Evolutionary conservation across 2,888 invertebrate genomes (phyloP), one percentile per base, ranked within the genome.

Genomic region (Metacarcinus magister): DNA sequence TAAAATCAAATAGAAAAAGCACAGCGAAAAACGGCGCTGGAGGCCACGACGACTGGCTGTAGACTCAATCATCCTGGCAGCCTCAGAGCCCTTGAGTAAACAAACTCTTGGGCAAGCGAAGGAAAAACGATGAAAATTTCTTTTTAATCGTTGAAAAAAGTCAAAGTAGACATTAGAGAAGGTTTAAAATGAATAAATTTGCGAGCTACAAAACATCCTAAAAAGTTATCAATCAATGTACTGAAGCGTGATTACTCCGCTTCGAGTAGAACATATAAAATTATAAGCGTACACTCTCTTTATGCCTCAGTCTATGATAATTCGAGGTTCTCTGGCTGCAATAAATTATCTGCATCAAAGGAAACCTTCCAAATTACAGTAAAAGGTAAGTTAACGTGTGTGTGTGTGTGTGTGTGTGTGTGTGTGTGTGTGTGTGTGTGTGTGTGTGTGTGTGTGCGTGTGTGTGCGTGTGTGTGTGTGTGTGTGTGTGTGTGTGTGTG

Each of bases 391-490:
- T 48, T 16, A 32, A 19, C 32, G 54, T 28, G 92, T 92, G 91
- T 48, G 92, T 92, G 92, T 48, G 44, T 44, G 19, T 43, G 91
- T 91, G 91, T 46, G 46, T 43, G 44, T 91, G 44, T 91, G 91
- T 91, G 91, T 91, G 91, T 91, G 91, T 91, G 46, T 44, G 39
- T 44, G 44, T 28, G 32, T n/a, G 87, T 87, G n/a, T 87, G 28
- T 28, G 87, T 32, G 32, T 87, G n/a, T 32, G 32, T 28, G 32
- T 87, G 54, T 54, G 54, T 54, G 54, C 2, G 54, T 54, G 54
- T 16, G 54, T 54, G 54, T 54, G 54, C 2, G 54, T 16, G 54
- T 54, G 54, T 8, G 54, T 2, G 54, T 16, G 54, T 54, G 54
- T 54, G 54, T 54, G 54, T 54, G 54, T 54, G 54, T 54, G 67